Evolutionary conservation across 2,113 vertebrate genomes (phyloP).

Genomic region (Taxidea taxus): DNA sequence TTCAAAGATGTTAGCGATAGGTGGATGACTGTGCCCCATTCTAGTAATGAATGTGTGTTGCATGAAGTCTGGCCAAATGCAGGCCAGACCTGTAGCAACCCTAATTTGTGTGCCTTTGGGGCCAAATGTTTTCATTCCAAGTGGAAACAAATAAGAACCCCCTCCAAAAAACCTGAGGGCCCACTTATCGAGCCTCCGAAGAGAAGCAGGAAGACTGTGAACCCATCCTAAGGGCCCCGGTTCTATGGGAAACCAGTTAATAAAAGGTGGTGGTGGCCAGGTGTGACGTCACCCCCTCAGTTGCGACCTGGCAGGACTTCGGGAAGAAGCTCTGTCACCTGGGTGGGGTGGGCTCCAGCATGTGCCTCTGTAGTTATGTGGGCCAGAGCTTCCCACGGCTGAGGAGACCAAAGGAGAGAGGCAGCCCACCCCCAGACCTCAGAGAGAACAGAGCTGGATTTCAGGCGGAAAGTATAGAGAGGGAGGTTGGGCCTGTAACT

Average conservation of each 20-base stretch:
- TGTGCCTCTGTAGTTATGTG: not conserved
- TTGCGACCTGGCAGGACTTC: not conserved
- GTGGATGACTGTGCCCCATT: not conserved
- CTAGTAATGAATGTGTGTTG: not conserved
- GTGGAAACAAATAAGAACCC: not conserved
- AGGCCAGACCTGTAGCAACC: too few relatives aligned
- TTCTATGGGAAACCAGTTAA: not conserved
- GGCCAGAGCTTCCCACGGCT: not conserved
- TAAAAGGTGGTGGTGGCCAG: fast-evolving
- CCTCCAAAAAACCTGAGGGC: not conserved
- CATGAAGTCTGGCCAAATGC: not conserved
- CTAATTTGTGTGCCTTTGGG: not conserved
- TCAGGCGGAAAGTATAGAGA: not conserved
- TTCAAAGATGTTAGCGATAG: not conserved
- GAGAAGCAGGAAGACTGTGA: not conserved
- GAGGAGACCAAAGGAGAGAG: not conserved
- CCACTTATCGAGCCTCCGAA: not conserved
- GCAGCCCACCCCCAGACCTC: not conserved
- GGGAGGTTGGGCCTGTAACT: not conserved
- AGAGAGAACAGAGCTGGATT: not conserved
- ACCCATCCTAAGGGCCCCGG: not conserved
- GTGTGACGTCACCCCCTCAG: not conserved
- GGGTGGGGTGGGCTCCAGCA: not conserved
- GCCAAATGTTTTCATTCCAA: not conserved
- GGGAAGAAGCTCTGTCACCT: not conserved